Evolutionary conservation across 2,888 invertebrate species (phyloP).

Genomic region (Adelognathus sp.): DNA sequence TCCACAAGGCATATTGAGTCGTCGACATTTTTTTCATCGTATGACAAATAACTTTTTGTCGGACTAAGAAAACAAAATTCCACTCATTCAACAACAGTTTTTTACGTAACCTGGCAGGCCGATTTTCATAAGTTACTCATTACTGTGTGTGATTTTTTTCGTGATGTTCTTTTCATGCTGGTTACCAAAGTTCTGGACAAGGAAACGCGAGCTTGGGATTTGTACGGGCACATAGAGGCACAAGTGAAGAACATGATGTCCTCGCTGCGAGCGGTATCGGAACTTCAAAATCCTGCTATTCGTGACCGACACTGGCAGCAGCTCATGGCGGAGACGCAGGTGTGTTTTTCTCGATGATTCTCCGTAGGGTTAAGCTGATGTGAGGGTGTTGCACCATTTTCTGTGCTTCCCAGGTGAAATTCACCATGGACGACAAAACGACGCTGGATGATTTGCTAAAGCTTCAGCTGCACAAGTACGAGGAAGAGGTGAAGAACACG

Average conservation of each 20-base stretch:
- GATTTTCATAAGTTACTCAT: too few relatives aligned
- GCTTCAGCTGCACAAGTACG: constrained; percentile 94
- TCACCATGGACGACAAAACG: constrained; percentile 92
- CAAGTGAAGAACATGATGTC: constrained; percentile 96
- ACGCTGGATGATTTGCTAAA: constrained; percentile 94
- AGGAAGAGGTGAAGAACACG: constrained; percentile 97
- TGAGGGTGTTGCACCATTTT: background rate
- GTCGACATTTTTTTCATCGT: too few relatives aligned
- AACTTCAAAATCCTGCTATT: constrained; percentile 96
- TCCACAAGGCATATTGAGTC: too few relatives aligned
- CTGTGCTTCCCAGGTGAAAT: constrained; percentile 84
- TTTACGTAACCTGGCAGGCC: too few relatives aligned
- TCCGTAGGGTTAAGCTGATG: background rate
- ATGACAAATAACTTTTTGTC: too few relatives aligned
- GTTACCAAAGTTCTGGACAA: constrained; percentile 84
- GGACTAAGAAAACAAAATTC: too few relatives aligned
- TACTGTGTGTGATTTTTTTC: too few relatives aligned
- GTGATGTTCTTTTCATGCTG: too few relatives aligned
- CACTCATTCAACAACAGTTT: too few relatives aligned
- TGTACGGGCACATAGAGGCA: constrained; percentile 90
- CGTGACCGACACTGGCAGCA: constrained; percentile 97
- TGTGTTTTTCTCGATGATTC: constrained; percentile 72
- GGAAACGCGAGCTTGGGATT: constrained; percentile 87
- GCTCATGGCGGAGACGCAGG: constrained; percentile 95
- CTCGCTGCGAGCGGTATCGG: constrained; percentile 94